Evolutionary conservation across 2,888 invertebrate genomes (phyloP).

Genomic region (Cephus runcator): DNA sequence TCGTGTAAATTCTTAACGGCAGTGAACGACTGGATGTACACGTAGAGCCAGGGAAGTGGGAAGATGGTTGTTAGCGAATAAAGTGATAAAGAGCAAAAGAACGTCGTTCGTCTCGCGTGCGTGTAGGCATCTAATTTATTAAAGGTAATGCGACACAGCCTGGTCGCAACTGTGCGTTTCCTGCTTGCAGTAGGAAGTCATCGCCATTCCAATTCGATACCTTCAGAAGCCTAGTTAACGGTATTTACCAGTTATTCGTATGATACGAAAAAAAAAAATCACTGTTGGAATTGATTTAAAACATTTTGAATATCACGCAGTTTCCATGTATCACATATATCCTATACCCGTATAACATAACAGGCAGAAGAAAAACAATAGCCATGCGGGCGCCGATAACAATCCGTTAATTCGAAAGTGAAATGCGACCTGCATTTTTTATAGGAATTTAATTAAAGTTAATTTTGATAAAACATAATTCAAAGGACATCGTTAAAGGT

Average conservation of each 20-base stretch:
- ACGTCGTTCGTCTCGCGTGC: conserved; percentile 17
- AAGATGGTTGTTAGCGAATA: conserved; percentile 22
- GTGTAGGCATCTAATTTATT: conserved; percentile 32
- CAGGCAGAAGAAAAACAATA: background rate
- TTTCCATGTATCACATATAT: background rate
- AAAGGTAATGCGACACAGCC: conserved; percentile 24
- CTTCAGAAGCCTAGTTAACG: background rate
- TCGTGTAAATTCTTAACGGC: background rate
- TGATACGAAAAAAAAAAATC: background rate
- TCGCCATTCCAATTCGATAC: background rate
- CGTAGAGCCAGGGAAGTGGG: conserved; percentile 17
- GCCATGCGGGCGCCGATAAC: background rate
- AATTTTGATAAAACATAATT: background rate
- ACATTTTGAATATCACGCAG: background rate
- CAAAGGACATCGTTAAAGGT: background rate
- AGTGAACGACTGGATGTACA: background rate
- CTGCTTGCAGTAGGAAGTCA: conserved; percentile 25
- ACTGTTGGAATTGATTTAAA: background rate
- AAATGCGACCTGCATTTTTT: background rate
- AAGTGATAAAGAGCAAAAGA: conserved; percentile 18
- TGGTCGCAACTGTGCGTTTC: conserved; percentile 32
- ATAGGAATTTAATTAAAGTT: background rate
- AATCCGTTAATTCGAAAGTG: background rate
- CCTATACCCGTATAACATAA: background rate
- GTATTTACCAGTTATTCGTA: background rate